Percentiles rank a stretch among this genome's conserved stretches.
These are phyloP conservation scores for Nasonia longicornis DNA, from an alignment of 1,140 invertebrate species.

Conservation along the genomic window DNA sequence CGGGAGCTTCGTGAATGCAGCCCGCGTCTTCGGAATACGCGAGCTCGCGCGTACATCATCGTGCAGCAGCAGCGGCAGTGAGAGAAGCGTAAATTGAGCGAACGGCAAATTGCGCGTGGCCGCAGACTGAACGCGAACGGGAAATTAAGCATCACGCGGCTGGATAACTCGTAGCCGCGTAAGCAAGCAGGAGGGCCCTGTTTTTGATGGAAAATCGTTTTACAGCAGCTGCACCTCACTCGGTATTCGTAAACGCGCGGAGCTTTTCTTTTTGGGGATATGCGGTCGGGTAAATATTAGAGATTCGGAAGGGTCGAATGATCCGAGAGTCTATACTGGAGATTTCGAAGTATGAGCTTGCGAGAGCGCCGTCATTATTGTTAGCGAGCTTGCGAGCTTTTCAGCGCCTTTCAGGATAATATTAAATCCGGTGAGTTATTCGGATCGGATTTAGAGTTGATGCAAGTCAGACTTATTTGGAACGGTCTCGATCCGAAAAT, in stretches of 20 bases:
- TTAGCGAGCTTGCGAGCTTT: too few species aligned
- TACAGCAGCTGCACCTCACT: not conserved
- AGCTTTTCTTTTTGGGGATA: not conserved
- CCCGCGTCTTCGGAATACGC: not conserved
- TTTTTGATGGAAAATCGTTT: conserved; percentile 35
- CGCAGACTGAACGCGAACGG: conserved; percentile 10
- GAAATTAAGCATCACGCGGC: conserved; percentile 37
- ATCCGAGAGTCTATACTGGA: too few species aligned
- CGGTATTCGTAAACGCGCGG: too few species aligned
- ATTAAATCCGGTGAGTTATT: too few species aligned
- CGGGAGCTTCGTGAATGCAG: not conserved
- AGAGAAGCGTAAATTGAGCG: conserved; percentile 35
- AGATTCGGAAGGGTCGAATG: too few species aligned
- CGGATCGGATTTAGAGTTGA: too few species aligned
- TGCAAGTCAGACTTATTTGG: too few species aligned
- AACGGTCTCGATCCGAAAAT: too few species aligned
- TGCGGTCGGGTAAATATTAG: too few species aligned
- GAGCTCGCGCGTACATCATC: conserved; percentile 19
- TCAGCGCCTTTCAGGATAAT: too few species aligned
- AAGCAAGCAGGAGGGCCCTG: not conserved
- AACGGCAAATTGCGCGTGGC: conserved; percentile 18
- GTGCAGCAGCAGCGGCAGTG: not conserved
- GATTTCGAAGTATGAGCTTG: too few species aligned
- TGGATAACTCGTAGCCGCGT: not conserved
- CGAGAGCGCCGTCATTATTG: too few species aligned